Conservation (phyloP, 2,888 invertebrate species). For the Leptopilina drosophilae region DNA sequence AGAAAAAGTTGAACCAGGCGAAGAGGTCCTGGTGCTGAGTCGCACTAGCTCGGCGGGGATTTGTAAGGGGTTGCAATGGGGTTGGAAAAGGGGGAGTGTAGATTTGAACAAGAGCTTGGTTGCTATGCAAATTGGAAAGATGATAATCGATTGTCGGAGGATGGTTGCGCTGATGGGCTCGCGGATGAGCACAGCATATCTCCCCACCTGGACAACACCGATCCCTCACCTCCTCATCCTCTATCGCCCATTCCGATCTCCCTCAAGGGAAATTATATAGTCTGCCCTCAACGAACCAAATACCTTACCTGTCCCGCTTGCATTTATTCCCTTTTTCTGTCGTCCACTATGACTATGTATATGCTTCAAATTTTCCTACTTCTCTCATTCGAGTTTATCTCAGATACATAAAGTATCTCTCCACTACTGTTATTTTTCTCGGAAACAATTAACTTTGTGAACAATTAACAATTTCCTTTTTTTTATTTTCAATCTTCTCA, state of each 20-base stretch:
- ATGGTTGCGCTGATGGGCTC: conserved; percentile 73
- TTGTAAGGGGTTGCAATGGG: conserved; percentile 68
- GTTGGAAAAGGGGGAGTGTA: conserved; percentile 63
- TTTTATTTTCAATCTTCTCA: background rate
- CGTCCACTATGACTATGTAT: conserved; percentile 40
- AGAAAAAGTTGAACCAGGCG: conserved; percentile 39
- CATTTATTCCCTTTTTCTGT: conserved; percentile 61
- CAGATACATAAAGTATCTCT: conserved; percentile 33
- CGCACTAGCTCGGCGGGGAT: conserved; percentile 58
- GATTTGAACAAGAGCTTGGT: conserved; percentile 72
- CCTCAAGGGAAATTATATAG: conserved; percentile 77
- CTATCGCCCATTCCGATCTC: conserved; percentile 73
- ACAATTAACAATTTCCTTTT: too few species aligned
- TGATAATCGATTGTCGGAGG: conserved; percentile 76
- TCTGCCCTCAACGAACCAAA: conserved; percentile 68
- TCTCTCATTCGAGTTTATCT: conserved; percentile 43
- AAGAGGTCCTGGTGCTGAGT: conserved; percentile 39
- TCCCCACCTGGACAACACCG: conserved; percentile 66
- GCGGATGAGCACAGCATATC: conserved; percentile 70
- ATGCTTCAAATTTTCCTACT: conserved; percentile 53
- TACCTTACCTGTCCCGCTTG: conserved; percentile 71
- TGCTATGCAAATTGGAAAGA: conserved; percentile 76
- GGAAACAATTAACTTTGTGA: background rate
- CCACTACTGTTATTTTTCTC: too few species aligned
- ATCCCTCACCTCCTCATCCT: conserved; percentile 59